Conservation (phyloP, 2,113 vertebrate species). For the Pleuronectes platessa region DNA sequence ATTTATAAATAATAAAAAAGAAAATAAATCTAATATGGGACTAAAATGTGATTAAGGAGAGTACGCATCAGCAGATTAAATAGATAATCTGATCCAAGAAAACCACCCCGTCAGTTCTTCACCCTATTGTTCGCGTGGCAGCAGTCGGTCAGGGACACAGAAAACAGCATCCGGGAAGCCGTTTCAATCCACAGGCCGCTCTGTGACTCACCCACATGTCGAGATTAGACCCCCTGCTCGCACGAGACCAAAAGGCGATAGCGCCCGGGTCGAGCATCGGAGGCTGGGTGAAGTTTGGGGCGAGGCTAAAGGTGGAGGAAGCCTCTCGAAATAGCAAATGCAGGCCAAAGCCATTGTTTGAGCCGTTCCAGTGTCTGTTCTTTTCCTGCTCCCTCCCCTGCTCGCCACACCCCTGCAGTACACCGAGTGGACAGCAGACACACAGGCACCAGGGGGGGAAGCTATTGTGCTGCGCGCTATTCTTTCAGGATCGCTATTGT, state of each 20-base stretch:
- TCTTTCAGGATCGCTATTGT: constrained; percentile 56
- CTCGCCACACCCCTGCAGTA: constrained; percentile 40
- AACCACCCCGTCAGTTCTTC: constrained; percentile 9
- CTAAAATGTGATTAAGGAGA: neutral
- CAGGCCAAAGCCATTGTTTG: constrained; percentile 67
- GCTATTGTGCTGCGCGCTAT: constrained; percentile 37
- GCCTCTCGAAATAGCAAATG: constrained; percentile 68
- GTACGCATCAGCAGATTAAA: neutral
- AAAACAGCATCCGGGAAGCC: constrained; percentile 48
- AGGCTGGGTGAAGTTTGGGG: constrained; percentile 41
- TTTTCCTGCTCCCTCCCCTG: constrained; percentile 45
- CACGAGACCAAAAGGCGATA: constrained; percentile 28
- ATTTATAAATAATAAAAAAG: neutral
- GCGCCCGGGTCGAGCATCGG: neutral
- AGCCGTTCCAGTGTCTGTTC: constrained; percentile 64
- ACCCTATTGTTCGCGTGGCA: constrained; percentile 42
- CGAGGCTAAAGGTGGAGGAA: constrained; percentile 54
- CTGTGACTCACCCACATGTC: constrained; percentile 44
- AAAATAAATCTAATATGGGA: neutral
- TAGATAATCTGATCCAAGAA: neutral
- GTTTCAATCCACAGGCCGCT: constrained; percentile 24
- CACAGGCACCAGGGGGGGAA: constrained; percentile 74
- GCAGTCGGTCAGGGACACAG: constrained; percentile 16
- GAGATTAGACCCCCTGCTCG: constrained; percentile 26
- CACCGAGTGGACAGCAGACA: constrained; percentile 67